Base-by-base conservation (phyloP, 2,113 vertebrate species). In the Oncorhynchus masou region DNA sequence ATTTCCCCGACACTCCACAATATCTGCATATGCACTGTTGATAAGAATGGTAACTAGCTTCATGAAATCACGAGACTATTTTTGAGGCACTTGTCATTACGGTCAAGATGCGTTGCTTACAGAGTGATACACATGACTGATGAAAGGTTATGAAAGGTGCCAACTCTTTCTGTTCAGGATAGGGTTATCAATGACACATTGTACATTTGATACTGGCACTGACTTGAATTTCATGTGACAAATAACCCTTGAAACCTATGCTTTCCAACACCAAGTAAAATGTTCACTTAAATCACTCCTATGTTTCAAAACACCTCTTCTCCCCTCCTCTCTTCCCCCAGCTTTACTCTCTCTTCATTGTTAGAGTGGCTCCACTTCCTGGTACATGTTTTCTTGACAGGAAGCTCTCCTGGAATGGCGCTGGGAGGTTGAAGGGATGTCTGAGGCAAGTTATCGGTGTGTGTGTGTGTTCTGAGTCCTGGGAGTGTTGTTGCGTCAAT, bases 371-470 rank as follows among this genome's bases (percentile, higher is more conserved):
- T 66, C 2, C 15, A 39, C 68, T 85, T 85, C 84, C 81, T 83
- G 64, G 59, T 12, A 49, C 1, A 74, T 80, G 82, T 85, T 85
- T 79, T 67, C 68, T 24, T 82, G 82, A 74, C 78, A 82, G 85
- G 85, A 86, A 86, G 78, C 78, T 66, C 75, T 75, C 68, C 79
- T 80, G 67, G 73, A 72, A 83, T 60, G 70, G 49, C 54, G 65
- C 39, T 70, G 65, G 70, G 62, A 73, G 79, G 66, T 51, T 65
- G 70, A 70, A 68, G 57, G 45, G 78, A 48, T 65, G 29, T 57
- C 74, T 66, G 71, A 70, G 67, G 22, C 48, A 70, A 5, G 13
- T 4, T 11, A 22, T 51, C 24, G 39, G 24, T 76, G n/a, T 62
- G 29, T 69, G 31, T 54, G 57, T 57, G 49, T 74, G 29, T 19